These are phyloP conservation scores for Deladenus siricidicola DNA, from an alignment of 2,888 invertebrate species.

Conservation along the genomic window DNA sequence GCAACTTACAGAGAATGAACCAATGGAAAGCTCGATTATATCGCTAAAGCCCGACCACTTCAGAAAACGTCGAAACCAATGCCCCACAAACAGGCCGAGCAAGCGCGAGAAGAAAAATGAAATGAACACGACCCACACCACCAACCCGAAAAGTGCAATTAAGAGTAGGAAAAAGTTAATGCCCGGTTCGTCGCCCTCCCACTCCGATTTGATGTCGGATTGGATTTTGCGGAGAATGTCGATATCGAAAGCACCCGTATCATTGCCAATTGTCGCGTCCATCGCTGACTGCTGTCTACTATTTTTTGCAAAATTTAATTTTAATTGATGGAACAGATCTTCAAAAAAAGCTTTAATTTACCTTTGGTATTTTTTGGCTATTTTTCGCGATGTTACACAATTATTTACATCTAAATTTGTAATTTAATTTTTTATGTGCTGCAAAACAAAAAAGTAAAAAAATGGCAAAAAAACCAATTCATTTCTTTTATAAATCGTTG, in stretches of 20 bases:
- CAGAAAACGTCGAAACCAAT: constrained; percentile 34
- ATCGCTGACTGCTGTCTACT: no score
- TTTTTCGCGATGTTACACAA: no score
- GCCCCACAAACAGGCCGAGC: constrained; percentile 34
- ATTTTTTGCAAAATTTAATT: no score
- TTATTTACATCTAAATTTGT: no score
- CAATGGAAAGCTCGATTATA: constrained; percentile 54
- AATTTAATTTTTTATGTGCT: no score
- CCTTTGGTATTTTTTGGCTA: no score
- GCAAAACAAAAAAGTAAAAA: no score
- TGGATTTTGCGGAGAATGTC: constrained; percentile 6
- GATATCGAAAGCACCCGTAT: not conserved
- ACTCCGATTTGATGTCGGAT: constrained; percentile 16
- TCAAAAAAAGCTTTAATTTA: no score
- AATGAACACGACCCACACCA: constrained; percentile 39
- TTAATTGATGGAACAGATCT: no score
- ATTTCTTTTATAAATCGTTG: no score
- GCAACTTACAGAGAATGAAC: constrained; percentile 77
- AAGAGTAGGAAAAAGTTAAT: constrained; percentile 30
- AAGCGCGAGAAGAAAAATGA: constrained; percentile 41
- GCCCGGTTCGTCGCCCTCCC: constrained; percentile 25
- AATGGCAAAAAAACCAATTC: no score
- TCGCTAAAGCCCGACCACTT: constrained; percentile 8
- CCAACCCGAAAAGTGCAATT: constrained; percentile 27
- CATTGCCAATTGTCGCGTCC: not conserved